Evolutionary conservation across 1,140 invertebrate species (phyloP), one percentile per base, ranked within the genome.

Genomic region (Drosophila nasuta): DNA sequence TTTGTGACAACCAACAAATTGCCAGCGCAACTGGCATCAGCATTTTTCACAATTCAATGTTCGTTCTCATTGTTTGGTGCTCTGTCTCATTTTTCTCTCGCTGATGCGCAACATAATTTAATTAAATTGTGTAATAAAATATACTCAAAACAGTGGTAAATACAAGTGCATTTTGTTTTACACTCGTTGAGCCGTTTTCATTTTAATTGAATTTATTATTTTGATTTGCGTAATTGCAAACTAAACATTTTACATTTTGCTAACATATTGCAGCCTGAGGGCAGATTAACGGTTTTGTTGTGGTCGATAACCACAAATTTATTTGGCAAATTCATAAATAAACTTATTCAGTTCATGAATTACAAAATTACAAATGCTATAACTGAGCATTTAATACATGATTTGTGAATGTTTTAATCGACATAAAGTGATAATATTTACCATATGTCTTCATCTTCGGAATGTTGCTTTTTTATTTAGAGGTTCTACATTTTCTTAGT

Each of bases 191-290:
- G 43, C 33, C 60, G 71, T 79, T 87, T 72, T 64, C 77, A 82
- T 57, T 82, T 77, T 80, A 87, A 87, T 87, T 87, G 77, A 71
- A 83, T 83, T 81, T 81, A 75, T 82, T 64, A 45, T 81, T 66
- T 72, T 78, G 77, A 54, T 73, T 63, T 66, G 33, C 33, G 49
- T 72, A 77, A 68, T 63, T 79, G 30, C 30, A 10, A 28, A 38
- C 33, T 62, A 33, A 60, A 58, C 15, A 63, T 35, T 49, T 56
- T 49, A 13, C 11, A 45, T n/a, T 7, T 57, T 57, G 54, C 5
- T 3, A 15, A n/a, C 4, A 30, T 30, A 7, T 52, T 49, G 35
- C 8, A 13, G 7, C 41, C 41, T 43, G 41, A 4, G 46, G 46
- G 15, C 11, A 20, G 17, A 48, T 17, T 17, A 48, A 48, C 5